Conservation (phyloP, 2,797 vertebrate species). For the Mormyrops boulengeri region DNA sequence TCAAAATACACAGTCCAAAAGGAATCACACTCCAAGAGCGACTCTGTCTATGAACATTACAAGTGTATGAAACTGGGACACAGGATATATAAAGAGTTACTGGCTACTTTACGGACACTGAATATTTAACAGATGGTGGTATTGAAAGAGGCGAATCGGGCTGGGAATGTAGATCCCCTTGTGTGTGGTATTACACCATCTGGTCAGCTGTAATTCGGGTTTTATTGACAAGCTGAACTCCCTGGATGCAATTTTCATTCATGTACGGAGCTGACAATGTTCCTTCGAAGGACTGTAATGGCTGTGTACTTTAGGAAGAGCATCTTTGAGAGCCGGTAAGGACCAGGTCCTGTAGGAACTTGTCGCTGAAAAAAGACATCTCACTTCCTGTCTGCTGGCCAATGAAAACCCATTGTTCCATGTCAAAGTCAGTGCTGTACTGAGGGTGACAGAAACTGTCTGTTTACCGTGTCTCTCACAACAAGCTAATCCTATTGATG, state of each 20-base stretch:
- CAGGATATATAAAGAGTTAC: not conserved
- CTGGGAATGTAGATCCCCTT: not conserved
- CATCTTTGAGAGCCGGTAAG: not conserved
- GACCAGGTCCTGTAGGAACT: not conserved
- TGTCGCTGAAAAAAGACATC: not conserved
- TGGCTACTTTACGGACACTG: not conserved
- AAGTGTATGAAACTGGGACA: constrained; percentile 1
- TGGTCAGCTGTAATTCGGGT: not conserved
- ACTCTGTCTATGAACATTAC: not conserved
- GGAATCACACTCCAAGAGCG: not conserved
- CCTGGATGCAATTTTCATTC: not conserved
- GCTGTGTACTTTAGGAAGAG: not conserved
- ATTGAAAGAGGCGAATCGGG: not conserved
- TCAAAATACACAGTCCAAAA: not conserved
- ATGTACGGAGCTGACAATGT: not conserved
- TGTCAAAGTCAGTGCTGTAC: not conserved
- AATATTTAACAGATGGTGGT: constrained; percentile 3
- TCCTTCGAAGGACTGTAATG: not conserved
- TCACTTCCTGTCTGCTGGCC: not conserved
- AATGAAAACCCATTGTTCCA: not conserved
- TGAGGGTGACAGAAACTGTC: not conserved
- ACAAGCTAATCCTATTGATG: not conserved
- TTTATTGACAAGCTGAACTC: not conserved
- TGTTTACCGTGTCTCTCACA: not conserved
- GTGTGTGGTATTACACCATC: not conserved